A percentile compares a stretch with the other conserved stretches of the same genome.
Conservation (phyloP, 2,888 invertebrate species). For the Athrips mouffetella region DNA sequence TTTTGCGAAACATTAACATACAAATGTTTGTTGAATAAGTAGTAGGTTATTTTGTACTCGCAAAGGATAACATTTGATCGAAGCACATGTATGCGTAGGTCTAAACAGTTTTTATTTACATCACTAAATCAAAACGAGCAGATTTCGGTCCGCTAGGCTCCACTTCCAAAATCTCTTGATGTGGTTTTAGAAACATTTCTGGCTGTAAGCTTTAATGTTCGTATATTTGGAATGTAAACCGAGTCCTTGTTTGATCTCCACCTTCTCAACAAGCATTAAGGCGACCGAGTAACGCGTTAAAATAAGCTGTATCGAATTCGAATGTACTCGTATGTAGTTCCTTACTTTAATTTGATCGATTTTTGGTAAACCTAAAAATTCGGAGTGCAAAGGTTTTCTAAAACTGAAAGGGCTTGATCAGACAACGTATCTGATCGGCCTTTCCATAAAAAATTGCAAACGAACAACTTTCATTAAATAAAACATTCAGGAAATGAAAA, state of each 20-base stretch:
- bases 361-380: neutral
- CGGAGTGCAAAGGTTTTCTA: too few species aligned
- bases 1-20: neutral
- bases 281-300: neutral
- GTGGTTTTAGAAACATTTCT: constrained; percentile 35
- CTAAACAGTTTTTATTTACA: neutral
- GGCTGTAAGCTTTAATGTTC: constrained; percentile 34
- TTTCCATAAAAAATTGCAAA: too few species aligned
- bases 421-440: too few species aligned
- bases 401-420: too few species aligned
- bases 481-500: too few species aligned
- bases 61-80: neutral
- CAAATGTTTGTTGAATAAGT: neutral
- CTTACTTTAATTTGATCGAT: constrained; percentile 1
- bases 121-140: neutral
- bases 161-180: constrained; percentile 30
- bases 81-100: neutral
- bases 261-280: constrained; percentile 16
- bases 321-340: too few species aligned
- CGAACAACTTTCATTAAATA: too few species aligned
- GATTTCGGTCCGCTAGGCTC: neutral
- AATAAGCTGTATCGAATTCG: neutral
- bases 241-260: constrained; percentile 37
- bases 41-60: neutral
- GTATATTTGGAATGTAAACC: constrained; percentile 33